Evolutionary conservation across 2,888 invertebrate species (phyloP).

Genomic region (Chrysodeixis includens): DNA sequence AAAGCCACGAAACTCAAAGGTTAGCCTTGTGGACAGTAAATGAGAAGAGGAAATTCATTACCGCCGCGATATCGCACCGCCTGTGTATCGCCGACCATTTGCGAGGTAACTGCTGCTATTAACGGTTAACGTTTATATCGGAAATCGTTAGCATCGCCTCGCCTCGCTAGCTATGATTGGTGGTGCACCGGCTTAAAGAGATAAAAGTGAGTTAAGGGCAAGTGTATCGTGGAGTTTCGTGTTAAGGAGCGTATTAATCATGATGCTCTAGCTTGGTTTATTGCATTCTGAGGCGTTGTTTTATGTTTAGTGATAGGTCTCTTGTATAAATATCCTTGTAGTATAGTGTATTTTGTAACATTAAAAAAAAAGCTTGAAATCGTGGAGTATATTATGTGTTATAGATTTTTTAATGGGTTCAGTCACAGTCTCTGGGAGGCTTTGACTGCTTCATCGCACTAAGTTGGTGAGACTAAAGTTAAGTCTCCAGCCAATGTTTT

Average conservation of each 20-base stretch:
- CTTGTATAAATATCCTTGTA: neutral
- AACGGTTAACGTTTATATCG: constrained; percentile 77
- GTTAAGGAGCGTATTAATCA: constrained; percentile 30
- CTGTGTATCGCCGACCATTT: constrained; percentile 72
- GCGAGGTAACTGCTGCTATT: constrained; percentile 73
- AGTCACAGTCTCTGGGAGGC: too few species aligned
- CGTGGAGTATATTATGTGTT: too few species aligned
- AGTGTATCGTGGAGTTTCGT: constrained; percentile 24
- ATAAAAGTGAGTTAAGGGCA: constrained; percentile 59
- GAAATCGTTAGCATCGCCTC: constrained; percentile 79
- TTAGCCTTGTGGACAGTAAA: constrained; percentile 70
- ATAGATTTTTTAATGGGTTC: too few species aligned
- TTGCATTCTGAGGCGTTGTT: neutral
- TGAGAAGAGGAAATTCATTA: constrained; percentile 81
- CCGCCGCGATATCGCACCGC: constrained; percentile 63
- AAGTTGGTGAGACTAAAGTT: too few species aligned
- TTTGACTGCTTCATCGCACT: too few species aligned
- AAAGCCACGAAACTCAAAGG: constrained; percentile 56
- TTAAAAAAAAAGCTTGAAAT: too few species aligned
- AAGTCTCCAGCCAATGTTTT: too few species aligned
- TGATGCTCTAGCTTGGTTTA: constrained; percentile 6
- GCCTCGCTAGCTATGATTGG: constrained; percentile 78
- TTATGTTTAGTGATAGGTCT: neutral
- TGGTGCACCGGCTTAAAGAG: constrained; percentile 69
- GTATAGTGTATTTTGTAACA: too few species aligned